Base-by-base conservation (phyloP, 1,140 invertebrate species). In the Thaumatotibia leucotreta region DNA sequence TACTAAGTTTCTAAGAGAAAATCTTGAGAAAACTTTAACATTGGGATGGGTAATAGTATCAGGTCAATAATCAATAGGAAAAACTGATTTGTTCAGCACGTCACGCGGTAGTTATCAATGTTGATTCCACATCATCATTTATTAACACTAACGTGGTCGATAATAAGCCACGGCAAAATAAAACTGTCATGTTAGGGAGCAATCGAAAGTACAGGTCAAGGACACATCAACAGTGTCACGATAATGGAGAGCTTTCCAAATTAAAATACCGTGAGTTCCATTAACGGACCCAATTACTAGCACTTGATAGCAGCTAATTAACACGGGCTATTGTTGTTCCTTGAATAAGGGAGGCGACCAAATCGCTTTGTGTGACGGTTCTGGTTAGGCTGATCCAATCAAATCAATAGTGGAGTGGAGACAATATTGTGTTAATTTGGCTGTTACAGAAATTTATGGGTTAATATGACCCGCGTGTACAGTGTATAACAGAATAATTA, bases 261-360 rank as follows among this genome's bases (percentile, higher is more conserved):
- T 58, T 58, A 58, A 39, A 58, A 27, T 27, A 27, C 63, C 33
- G 39, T 66, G 68, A 50, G 45, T 63, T 58, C 66, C 67, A 71
- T 77, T 77, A 75, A 61, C 27, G 39, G 65, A 69, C 62, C 63
- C 50, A 68, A 68, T 73, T 73, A 75, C 52, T 23, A 63, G 61
- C 58, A 64, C 29, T 69, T 66, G 68, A 69, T 49, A 65, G 52
- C n/a, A 61, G 32, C 32, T 64, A 64, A 67, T 70, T 65, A 67
- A 64, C 65, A 63, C 62, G 22, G 58, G 52, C 24, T n/a, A 58
- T 58, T 58, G 52, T 58, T 58, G 52, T 58, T 58, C 52, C 52
- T 58, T 58, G 52, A 58, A 58, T 27, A 58, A 58, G 52, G 23
- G 24, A 27, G n/a, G 52, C 50, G 23, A n/a, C 22, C 10, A 27